phyloP scores from a whole-genome alignment of 2,797 vertebrate genomes.

The Phrynocephalus vlangalii region DNA sequence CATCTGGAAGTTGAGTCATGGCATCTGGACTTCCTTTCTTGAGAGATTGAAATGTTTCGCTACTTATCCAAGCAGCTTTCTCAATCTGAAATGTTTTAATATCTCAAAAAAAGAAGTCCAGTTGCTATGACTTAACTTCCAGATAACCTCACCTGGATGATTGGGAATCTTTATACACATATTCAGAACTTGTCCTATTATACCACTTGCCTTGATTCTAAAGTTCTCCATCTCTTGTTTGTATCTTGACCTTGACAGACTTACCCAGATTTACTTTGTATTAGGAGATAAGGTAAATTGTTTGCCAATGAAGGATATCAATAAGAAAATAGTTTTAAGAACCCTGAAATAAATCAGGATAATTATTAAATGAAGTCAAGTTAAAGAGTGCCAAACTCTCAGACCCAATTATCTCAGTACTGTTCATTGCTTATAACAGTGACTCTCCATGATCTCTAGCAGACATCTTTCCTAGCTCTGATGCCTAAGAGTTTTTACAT shows the following conservation, averaged over 20 bases:
- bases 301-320: background rate
- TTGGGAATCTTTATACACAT: too few species aligned
- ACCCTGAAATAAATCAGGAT: background rate
- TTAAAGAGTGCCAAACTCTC: background rate
- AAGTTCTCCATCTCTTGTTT: background rate
- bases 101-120: too few species aligned
- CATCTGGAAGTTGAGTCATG: too few species aligned
- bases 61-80: too few species aligned
- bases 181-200: background rate
- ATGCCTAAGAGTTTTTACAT: background rate
- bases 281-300: background rate
- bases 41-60: too few species aligned
- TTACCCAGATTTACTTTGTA: background rate
- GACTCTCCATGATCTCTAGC: background rate
- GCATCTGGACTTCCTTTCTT: too few species aligned
- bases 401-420: background rate
- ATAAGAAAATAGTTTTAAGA: background rate
- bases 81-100: too few species aligned
- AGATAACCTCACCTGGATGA: too few species aligned
- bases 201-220: background rate
- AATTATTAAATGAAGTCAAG: background rate
- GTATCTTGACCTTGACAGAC: background rate
- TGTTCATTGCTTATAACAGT: background rate
- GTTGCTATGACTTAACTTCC: too few species aligned
- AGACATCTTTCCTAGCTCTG: background rate